A percentile compares a stretch with the other conserved stretches of the same genome.
Conservation (phyloP, 53 echinoderm and acorn worm genomes). For the Patiria pectinifera region DNA sequence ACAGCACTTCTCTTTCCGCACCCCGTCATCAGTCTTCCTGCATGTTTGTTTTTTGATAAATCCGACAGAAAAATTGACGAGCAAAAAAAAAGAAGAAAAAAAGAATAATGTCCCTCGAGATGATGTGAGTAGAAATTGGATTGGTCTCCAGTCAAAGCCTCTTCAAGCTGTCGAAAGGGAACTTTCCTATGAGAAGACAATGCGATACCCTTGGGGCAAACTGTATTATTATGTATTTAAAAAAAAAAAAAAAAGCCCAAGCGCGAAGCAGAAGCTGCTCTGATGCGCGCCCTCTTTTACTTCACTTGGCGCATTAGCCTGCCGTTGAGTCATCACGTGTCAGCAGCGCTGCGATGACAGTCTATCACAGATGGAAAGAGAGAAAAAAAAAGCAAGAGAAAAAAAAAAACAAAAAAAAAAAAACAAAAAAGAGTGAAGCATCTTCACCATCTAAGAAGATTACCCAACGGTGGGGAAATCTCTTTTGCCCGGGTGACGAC, state of each 20-base stretch:
- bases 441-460: conserved; percentile 60
- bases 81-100: conserved; percentile 7
- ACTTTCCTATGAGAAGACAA: not conserved
- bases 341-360: conserved; percentile 40
- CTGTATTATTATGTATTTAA: not conserved
- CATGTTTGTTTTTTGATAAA: not conserved
- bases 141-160: conserved; percentile 9
- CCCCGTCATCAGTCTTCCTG: conserved; percentile 23
- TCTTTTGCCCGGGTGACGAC: conserved; percentile 40
- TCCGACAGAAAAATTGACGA: not conserved
- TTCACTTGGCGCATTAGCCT: conserved; percentile 33
- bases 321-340: conserved; percentile 53
- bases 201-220: conserved; percentile 16
- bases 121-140: conserved; percentile 3
- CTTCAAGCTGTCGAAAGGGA: not conserved
- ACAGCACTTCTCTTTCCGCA: conserved; percentile 29
- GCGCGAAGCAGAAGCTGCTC: not conserved
- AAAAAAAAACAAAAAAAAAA: not conserved
- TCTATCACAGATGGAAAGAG: not conserved
- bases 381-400: not conserved
- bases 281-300: conserved; percentile 41
- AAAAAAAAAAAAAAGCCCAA: not conserved
- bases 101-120: not conserved
- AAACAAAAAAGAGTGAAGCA: not conserved
- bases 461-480: conserved; percentile 49